Conservation (phyloP, 2,113 vertebrate genomes). For the Aspiorhynchus laticeps region DNA sequence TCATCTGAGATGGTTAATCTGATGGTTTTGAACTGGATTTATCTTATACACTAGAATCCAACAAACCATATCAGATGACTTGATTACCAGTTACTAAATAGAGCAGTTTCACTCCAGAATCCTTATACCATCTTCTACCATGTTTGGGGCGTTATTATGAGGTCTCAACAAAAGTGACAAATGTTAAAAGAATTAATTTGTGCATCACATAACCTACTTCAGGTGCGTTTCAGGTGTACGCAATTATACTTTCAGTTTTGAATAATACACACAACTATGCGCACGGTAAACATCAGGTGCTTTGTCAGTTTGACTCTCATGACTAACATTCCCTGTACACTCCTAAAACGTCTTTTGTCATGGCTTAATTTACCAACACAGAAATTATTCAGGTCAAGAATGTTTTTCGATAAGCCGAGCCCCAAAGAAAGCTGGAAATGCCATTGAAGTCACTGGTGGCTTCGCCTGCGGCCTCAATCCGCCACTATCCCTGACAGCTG, state of each 20-base stretch:
- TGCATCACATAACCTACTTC: not conserved
- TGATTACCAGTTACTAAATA: not conserved
- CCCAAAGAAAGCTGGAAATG: not conserved
- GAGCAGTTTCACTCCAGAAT: conserved; percentile 11
- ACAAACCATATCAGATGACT: not conserved
- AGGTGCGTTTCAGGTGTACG: not conserved
- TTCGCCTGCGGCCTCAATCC: too few relatives aligned
- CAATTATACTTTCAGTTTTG: not conserved
- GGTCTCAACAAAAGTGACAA: not conserved
- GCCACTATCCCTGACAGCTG: not conserved
- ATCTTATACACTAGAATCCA: not conserved
- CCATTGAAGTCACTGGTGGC: not conserved
- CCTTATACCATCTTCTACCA: not conserved
- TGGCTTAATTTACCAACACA: not conserved
- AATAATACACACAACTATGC: not conserved
- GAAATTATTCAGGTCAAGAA: not conserved
- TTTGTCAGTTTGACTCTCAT: conserved; percentile 7
- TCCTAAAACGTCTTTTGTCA: not conserved
- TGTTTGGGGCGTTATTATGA: not conserved
- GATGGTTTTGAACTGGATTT: not conserved
- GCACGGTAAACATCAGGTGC: not conserved
- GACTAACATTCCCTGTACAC: not conserved
- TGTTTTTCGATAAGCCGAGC: not conserved
- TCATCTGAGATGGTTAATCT: conserved; percentile 1
- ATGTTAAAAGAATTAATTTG: not conserved